Evolutionary conservation across 2,888 invertebrate genomes (phyloP), one percentile per base, ranked within the genome.

Genomic region (Ptychoptera contaminata): DNA sequence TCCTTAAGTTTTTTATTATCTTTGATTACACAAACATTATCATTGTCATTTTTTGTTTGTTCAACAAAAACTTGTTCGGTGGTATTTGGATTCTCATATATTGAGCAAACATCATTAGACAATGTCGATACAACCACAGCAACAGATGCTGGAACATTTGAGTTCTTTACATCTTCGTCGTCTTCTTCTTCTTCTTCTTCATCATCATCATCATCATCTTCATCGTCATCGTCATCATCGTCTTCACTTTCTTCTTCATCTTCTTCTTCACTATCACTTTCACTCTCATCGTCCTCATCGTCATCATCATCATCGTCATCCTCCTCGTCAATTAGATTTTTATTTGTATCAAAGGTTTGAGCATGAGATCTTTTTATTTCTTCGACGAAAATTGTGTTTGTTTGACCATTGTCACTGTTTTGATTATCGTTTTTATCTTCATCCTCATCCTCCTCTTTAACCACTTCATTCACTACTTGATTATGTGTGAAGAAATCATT

Each of bases 1-100:
- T 51, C 51, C 16, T 48, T 48, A 12, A 51, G 9, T 16, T 36
- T 46, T 43, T 42, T 45, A 35, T 46, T 45, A 29, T 49, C 47
- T 3, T 23, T 23, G 23, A 23, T 23, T 23, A 7, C 23, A 23
- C 4, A 23, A 5, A 23, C 23, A 23, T 23, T 23, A 23, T 46
- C 38, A 29, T 39, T 39, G 16, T 12, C 32, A 2, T 37, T 35
- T 32, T 30, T 12, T 5, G 3, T 12, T 8, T 35, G 35, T 16
- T 40, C 30, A 15, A 40, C 37, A 32, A 29, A 34, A 29, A 34
- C 38, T 30, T 40, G 32, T 32, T 47, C 41, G 23, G 35, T 36
- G 46, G 35, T 31, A 46, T 31, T 65, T 43, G 62, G 62, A 58
- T 66, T 66, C 54, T 58, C 58, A 50, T 61, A 64, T 29, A 66